These are phyloP conservation scores for Drosophila sturtevanti DNA, from an alignment of 1,140 invertebrate species.

Conservation along the genomic window DNA sequence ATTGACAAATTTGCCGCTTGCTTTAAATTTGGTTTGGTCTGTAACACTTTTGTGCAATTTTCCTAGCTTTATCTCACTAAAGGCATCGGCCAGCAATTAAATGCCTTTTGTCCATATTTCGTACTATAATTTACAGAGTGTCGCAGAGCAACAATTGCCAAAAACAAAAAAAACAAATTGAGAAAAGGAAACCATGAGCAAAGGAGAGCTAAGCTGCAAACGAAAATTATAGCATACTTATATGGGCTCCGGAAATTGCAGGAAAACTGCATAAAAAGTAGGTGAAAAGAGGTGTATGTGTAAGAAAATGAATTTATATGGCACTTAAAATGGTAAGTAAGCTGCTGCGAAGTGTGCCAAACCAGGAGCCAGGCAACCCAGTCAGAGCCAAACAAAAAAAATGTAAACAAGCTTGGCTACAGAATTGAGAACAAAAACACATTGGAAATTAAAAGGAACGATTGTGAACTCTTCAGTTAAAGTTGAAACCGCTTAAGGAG, in stretches of 20 bases:
- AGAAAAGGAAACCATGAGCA: slow-evolving; percentile 51
- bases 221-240: slow-evolving; percentile 59
- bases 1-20: slow-evolving; percentile 21
- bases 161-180: neutral
- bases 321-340: slow-evolving; percentile 53
- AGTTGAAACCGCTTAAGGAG: slow-evolving; percentile 4
- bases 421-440: slow-evolving; percentile 48
- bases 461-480: slow-evolving; percentile 37
- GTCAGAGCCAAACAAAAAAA: neutral
- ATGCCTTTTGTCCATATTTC: slow-evolving; percentile 32
- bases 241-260: slow-evolving; percentile 11
- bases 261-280: slow-evolving; percentile 55
- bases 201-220: slow-evolving; percentile 36
- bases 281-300: slow-evolving; percentile 46
- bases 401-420: slow-evolving; percentile 44
- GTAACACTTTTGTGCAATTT: slow-evolving; percentile 30
- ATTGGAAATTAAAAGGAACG: slow-evolving; percentile 41
- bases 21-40: slow-evolving; percentile 15
- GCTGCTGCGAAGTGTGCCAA: slow-evolving; percentile 18
- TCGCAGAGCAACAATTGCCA: slow-evolving; percentile 59
- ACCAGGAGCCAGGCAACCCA: neutral
- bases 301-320: slow-evolving; percentile 56
- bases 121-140: slow-evolving; percentile 67
- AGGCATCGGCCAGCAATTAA: slow-evolving; percentile 72
- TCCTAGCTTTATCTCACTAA: slow-evolving; percentile 42